Evolutionary conservation across 2,888 invertebrate species (phyloP), one percentile per base, ranked within the genome.

Genomic region (Automeris io): DNA sequence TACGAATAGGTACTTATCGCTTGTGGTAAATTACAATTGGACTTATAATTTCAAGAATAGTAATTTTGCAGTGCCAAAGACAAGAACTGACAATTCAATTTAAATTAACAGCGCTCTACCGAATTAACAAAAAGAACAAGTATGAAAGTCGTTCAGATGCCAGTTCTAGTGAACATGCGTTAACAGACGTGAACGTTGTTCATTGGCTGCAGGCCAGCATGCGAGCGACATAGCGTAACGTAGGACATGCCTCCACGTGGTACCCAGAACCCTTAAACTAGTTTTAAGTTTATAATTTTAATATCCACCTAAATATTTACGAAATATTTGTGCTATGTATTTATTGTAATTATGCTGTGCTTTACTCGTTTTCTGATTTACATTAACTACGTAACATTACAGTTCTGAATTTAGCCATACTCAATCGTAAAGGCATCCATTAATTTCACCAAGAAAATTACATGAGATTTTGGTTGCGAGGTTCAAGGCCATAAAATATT

Each of bases 401-500:
- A n/a, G n/a, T n/a, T n/a, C n/a, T n/a, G n/a, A n/a, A n/a, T n/a
- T n/a, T n/a, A n/a, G n/a, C n/a, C n/a, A n/a, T n/a, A n/a, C n/a
- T n/a, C n/a, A n/a, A n/a, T n/a, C n/a, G n/a, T n/a, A n/a, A n/a
- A n/a, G n/a, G n/a, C n/a, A n/a, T n/a, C n/a, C n/a, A n/a, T n/a
- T n/a, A n/a, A n/a, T n/a, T n/a, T n/a, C n/a, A n/a, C n/a, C n/a
- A n/a, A n/a, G n/a, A 29, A 26, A 29, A 16, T 29, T 46, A 45
- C 48, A 60, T 44, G 47, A 51, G 47, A 46, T 62, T 61, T 39
- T 22, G 26, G 58, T 48, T 51, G 52, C 51, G 57, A 62, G 71
- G 82, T 80, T 81, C 77, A 81, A 73, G 75, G 73, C 54, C 66
- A 57, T 59, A 47, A 62, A 68, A 63, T 61, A 67, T 64, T 80